Evolutionary conservation across 2,888 invertebrate genomes (phyloP), one percentile per base, ranked within the genome.

Genomic region (Lepidochitona cinerea): DNA sequence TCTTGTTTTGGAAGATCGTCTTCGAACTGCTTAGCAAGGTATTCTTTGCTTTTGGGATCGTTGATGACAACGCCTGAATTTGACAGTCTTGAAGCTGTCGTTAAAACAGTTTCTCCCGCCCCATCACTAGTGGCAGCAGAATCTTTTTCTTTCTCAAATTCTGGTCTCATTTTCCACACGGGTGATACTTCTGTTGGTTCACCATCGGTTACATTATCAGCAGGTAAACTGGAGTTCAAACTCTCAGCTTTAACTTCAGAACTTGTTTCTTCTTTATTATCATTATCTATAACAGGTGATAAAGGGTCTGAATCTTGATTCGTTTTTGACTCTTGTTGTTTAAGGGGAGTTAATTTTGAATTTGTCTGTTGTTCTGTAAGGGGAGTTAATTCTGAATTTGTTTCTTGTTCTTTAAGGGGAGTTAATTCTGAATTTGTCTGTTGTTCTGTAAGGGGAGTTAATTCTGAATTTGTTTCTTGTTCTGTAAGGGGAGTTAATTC

Each of bases 1-100:
- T 54, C 36, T 29, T 70, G 53, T 37, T 54, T 52, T 35, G 36
- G 29, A 9, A 71, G 77, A 9, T 83, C 83, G 64, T 85, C 83
- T 36, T 83, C 79, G 74, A 85, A 82, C 75, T 95, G 95, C 81
- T 94, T 92, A 26, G 94, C 94, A 69, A 95, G 90, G 90, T 94
- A 95, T 83, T 95, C 94, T 83, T 93, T 93, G 3, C 95, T 95
- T 65, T 94, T 94, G 91, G 94, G 94, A 36, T 95, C 94, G 87
- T n/a, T n/a, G n/a, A n/a, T n/a, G n/a, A n/a, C n/a, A n/a, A n/a
- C n/a, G n/a, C n/a, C n/a, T n/a, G n/a, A n/a, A n/a, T n/a, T n/a
- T n/a, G n/a, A n/a, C n/a, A n/a, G n/a, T n/a, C n/a, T n/a, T n/a
- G n/a, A n/a, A n/a, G n/a, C n/a, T n/a, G n/a, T n/a, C n/a, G n/a